phyloP scores from a whole-genome alignment of 2,113 vertebrate genomes.

The Phylloscopus trochilus region DNA sequence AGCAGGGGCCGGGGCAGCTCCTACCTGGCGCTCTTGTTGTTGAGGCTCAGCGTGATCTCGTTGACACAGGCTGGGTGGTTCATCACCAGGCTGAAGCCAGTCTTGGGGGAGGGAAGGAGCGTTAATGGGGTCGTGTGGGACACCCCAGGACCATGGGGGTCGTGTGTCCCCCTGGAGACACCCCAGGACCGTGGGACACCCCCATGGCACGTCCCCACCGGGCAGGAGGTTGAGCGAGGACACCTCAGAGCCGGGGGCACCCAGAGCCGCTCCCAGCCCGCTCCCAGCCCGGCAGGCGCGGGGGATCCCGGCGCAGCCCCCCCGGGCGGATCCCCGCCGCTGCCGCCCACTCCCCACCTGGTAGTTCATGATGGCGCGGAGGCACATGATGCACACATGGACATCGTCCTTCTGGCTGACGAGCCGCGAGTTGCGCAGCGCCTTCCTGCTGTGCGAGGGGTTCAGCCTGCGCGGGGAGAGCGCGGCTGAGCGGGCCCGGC shows the following conservation, averaged over 20 bases:
- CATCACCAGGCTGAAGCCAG: constrained; percentile 96
- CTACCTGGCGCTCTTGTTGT: constrained; percentile 93
- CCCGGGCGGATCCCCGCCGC: neutral
- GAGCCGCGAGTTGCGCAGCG: constrained; percentile 78
- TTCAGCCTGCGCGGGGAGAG: constrained; percentile 67
- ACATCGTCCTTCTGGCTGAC: constrained; percentile 90
- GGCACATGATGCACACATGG: constrained; percentile 95
- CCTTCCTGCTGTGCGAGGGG: constrained; percentile 81
- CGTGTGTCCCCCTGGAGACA: neutral
- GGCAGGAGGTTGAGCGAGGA: neutral
- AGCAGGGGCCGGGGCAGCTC: neutral
- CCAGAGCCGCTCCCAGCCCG: neutral
- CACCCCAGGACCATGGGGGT: neutral
- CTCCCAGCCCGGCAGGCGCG: rapidly evolving
- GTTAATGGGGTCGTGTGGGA: neutral
- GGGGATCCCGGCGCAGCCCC: neutral
- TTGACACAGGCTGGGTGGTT: constrained; percentile 93
- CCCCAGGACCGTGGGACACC: neutral
- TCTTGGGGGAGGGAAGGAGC: constrained; percentile 67
- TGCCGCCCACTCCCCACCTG: constrained; percentile 76
- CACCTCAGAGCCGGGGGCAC: neutral
- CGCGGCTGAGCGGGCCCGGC: neutral
- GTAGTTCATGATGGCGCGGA: constrained; percentile 98
- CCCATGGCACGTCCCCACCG: neutral
- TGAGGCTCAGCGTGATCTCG: constrained; percentile 93